A percentile compares a stretch with the other conserved stretches of the same genome.
phyloP scores from a whole-genome alignment of 2,797 vertebrate genomes.

The Epinephelus coioides region DNA sequence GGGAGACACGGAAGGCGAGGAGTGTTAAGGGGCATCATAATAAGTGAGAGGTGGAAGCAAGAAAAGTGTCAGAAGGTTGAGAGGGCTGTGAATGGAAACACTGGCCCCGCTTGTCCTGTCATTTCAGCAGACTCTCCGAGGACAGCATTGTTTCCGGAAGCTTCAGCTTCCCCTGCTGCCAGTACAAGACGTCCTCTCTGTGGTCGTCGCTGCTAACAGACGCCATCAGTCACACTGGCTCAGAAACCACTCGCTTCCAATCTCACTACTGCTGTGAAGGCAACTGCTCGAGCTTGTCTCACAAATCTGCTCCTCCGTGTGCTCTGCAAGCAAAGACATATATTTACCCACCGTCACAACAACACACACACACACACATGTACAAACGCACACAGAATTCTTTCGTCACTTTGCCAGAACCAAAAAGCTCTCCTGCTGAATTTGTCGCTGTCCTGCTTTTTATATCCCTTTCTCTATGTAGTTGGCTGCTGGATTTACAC shows the following conservation, averaged over 20 bases:
- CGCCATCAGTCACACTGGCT: conserved; percentile 81
- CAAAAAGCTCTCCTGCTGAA: conserved; percentile 51
- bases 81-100: conserved; percentile 73
- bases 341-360: conserved; percentile 73
- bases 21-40: conserved; percentile 66
- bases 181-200: conserved; percentile 76
- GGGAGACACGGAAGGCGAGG: conserved; percentile 45
- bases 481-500: conserved; percentile 65
- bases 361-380: conserved; percentile 40
- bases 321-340: conserved; percentile 75
- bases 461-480: conserved; percentile 64
- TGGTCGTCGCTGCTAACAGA: conserved; percentile 73
- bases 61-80: conserved; percentile 65
- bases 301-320: conserved; percentile 82
- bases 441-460: conserved; percentile 71
- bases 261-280: conserved; percentile 84
- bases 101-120: conserved; percentile 67
- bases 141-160: conserved; percentile 64
- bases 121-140: conserved; percentile 62
- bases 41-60: conserved; percentile 68
- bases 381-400: conserved; percentile 41
- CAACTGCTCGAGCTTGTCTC: conserved; percentile 83
- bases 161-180: conserved; percentile 52
- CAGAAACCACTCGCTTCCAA: conserved; percentile 76
- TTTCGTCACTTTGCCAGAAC: conserved; percentile 60